Conservation (phyloP, 1,140 invertebrate species). For the Pogonomyrmex californicus region DNA sequence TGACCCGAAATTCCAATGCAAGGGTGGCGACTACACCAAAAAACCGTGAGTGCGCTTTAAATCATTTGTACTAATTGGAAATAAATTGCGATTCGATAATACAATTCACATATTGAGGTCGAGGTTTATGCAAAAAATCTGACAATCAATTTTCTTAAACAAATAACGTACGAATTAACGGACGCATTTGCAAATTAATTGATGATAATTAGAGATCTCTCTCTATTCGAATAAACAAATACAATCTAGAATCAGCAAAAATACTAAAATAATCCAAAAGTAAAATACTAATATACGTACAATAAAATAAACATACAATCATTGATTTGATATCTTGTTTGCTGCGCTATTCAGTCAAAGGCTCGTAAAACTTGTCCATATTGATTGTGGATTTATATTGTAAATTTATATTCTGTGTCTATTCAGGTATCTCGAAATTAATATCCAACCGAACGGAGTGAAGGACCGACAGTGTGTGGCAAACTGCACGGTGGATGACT, state of each 20-base stretch:
- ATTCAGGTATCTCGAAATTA: conserved; percentile 83
- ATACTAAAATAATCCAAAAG: neutral
- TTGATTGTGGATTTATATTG: neutral
- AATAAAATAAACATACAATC: neutral
- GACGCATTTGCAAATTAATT: neutral
- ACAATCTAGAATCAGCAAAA: neutral
- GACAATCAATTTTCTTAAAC: neutral
- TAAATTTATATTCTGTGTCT: conserved; percentile 38
- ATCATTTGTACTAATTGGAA: conserved; percentile 17
- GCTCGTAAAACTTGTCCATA: neutral
- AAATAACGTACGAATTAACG: neutral
- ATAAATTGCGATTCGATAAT: neutral
- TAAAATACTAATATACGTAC: neutral
- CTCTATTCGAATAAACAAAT: neutral
- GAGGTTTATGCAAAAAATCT: neutral
- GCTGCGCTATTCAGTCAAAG: neutral
- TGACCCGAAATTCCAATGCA: conserved; percentile 82
- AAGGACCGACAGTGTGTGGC: conserved; percentile 85
- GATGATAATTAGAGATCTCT: neutral
- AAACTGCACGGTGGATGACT: conserved; percentile 83
- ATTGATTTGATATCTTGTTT: neutral
- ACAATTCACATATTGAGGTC: neutral
- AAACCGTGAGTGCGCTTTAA: conserved; percentile 84
- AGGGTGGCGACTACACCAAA: conserved; percentile 85
- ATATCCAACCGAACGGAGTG: conserved; percentile 73